These are phyloP conservation scores for Noctua fimbriata DNA, from an alignment of 2,888 invertebrate species.

Conservation along the genomic window DNA sequence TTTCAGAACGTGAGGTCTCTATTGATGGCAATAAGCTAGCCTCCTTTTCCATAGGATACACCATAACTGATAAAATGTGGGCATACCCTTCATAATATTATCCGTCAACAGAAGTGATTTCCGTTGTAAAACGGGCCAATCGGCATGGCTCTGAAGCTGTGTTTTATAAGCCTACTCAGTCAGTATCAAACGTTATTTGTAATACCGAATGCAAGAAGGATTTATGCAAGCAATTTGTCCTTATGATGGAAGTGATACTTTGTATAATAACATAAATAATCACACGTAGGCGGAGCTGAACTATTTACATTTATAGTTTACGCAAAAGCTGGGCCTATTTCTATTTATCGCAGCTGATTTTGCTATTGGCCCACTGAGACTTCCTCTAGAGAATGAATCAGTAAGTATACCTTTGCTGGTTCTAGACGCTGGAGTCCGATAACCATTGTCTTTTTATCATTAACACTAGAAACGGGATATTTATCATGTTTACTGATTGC, in stretches of 20 bases:
- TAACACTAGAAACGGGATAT: too few relatives aligned
- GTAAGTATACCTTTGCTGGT: not conserved
- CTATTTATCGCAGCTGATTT: not conserved
- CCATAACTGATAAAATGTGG: not conserved
- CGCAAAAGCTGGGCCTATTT: not conserved
- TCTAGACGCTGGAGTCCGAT: not conserved
- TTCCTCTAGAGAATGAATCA: not conserved
- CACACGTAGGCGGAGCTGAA: slow-evolving; percentile 1
- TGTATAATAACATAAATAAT: slow-evolving; percentile 5
- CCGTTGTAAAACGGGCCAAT: not conserved
- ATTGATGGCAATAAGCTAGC: not conserved
- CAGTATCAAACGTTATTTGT: not conserved
- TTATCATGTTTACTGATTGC: too few relatives aligned
- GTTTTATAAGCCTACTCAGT: not conserved
- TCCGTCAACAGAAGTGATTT: not conserved
- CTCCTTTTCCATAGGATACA: not conserved
- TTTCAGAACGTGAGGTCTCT: too few relatives aligned
- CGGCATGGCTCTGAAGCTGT: not conserved
- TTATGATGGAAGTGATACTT: slow-evolving; percentile 9
- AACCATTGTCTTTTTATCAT: not conserved
- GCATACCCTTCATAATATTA: too few relatives aligned
- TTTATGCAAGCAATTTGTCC: not conserved
- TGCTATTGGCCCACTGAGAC: not conserved
- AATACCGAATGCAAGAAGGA: not conserved
- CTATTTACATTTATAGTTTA: not conserved